phyloP scores from a whole-genome alignment of 2,113 vertebrate genomes.

The Gadus chalcogrammus region DNA sequence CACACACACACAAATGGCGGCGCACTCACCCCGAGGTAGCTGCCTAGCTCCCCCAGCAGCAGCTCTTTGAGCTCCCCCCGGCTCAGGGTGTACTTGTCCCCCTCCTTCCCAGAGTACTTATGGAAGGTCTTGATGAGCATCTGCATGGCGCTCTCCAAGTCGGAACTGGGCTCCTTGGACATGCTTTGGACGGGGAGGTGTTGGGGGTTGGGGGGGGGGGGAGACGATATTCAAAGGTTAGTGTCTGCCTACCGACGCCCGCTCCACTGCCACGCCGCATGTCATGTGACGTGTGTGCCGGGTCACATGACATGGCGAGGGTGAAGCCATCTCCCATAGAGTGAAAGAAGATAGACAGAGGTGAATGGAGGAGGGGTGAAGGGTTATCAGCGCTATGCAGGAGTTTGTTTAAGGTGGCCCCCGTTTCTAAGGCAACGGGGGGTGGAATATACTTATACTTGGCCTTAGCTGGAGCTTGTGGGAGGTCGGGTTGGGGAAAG shows the following conservation, averaged over 20 bases:
- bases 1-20: constrained; percentile 5
- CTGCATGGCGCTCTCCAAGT: constrained; percentile 79
- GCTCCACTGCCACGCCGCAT: constrained; percentile 63
- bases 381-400: too few relatives aligned
- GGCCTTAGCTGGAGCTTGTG: constrained; percentile 29
- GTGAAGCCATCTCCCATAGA: constrained; percentile 57
- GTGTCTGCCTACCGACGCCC: constrained; percentile 35
- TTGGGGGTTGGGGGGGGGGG: background rate
- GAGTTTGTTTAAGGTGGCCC: background rate
- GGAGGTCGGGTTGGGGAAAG: constrained; percentile 45
- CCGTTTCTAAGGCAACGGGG: too few relatives aligned
- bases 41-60: constrained; percentile 77
- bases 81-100: constrained; percentile 82
- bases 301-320: constrained; percentile 61
- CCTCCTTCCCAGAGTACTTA: constrained; percentile 83
- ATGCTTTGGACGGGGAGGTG: constrained; percentile 54
- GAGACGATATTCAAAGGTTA: constrained; percentile 37
- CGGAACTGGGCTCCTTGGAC: constrained; percentile 77
- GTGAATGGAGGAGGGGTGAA: constrained; percentile 7
- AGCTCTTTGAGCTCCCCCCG: constrained; percentile 80
- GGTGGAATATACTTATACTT: constrained; percentile 1
- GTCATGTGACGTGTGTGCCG: constrained; percentile 24
- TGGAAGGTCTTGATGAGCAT: constrained; percentile 85
- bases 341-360: background rate
- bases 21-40: constrained; percentile 67